Conservation (phyloP, 2,113 vertebrate species). For the Bufo gargarizans region DNA sequence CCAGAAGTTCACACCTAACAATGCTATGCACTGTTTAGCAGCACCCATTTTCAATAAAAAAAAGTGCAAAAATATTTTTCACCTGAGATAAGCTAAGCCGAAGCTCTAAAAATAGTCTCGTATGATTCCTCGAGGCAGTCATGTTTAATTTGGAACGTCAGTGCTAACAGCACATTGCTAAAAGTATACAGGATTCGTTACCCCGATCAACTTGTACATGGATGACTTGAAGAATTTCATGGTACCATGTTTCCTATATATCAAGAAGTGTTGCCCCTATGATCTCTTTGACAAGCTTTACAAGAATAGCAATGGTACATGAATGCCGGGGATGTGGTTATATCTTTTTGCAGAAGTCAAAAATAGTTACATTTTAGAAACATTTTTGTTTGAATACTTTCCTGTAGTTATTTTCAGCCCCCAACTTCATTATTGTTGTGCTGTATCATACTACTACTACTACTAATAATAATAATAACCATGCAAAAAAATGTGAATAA, state of each 20-base stretch:
- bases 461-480: no score
- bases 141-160: neutral
- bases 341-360: no score
- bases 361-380: no score
- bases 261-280: neutral
- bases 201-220: neutral
- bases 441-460: no score
- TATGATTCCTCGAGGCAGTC: slow-evolving; percentile 15
- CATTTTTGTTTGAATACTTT: no score
- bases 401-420: no score
- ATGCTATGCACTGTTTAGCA: neutral
- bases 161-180: neutral
- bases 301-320: neutral
- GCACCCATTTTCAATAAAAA: slow-evolving; percentile 32
- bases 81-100: slow-evolving; percentile 9
- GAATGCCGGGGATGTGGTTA: no score
- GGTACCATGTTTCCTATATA: neutral
- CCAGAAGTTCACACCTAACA: slow-evolving; percentile 28
- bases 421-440: no score
- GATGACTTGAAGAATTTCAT: neutral
- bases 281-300: neutral
- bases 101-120: slow-evolving; percentile 16
- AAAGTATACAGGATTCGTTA: neutral
- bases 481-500: no score
- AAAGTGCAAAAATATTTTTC: neutral